These are phyloP conservation scores for Pollenia labialis DNA, from an alignment of 2,888 invertebrate genomes.

Conservation along the genomic window DNA sequence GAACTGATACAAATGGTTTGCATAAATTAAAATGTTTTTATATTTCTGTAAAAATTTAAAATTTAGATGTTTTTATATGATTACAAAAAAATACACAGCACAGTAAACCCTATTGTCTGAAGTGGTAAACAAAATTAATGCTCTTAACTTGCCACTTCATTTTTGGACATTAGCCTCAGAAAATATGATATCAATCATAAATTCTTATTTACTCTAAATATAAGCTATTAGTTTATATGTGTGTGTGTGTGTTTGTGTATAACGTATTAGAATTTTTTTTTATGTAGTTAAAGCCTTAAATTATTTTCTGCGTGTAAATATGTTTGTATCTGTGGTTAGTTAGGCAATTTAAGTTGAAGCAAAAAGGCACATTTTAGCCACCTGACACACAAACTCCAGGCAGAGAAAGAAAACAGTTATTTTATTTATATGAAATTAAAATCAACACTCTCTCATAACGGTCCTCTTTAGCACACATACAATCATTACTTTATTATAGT, in stretches of 20 bases:
- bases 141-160: constrained; percentile 37
- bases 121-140: constrained; percentile 11
- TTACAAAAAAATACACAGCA: no score
- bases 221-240: neutral
- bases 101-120: neutral
- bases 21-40: neutral
- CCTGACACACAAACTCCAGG: constrained; percentile 25
- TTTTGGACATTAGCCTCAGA: constrained; percentile 18
- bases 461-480: neutral
- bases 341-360: neutral
- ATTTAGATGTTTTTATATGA: no score
- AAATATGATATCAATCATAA: constrained; percentile 33
- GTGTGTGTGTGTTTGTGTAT: no score
- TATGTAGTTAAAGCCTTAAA: constrained; percentile 31
- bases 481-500: no score
- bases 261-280: neutral
- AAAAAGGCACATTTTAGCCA: constrained; percentile 20
- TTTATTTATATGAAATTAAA: constrained; percentile 30
- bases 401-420: constrained; percentile 14
- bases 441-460: constrained; percentile 19
- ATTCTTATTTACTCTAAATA: constrained; percentile 7
- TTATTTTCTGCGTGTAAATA: neutral
- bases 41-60: no score
- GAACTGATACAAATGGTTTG: neutral
- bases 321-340: neutral